Base-by-base conservation (phyloP, 1,140 invertebrate genomes). In the Leptinotarsa lineolata region DNA sequence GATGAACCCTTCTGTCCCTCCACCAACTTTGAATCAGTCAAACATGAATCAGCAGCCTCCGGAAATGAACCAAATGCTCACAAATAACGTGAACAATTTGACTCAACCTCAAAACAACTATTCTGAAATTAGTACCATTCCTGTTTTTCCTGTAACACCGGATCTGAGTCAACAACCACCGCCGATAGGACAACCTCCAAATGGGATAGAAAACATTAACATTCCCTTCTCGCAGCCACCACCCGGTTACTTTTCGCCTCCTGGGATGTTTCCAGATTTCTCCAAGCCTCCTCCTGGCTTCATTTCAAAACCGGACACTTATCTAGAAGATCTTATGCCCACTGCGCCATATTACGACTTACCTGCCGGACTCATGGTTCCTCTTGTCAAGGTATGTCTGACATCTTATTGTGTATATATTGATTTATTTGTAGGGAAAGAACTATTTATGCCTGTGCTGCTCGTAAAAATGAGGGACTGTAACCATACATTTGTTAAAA, bases 341-440 rank as follows among this genome's bases (percentile, higher is more conserved):
- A 93, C 93, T 69, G 92, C 96, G 76, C 96, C 97, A 65, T 99
- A 99, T 84, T 99, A 94, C 84, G 97, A 99, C 83, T 87, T 99
- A 68, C 97, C 97, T 16, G 97, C 97, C 75, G 97, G 96, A 68
- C 86, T 99, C 1, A 98, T 98, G 92, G 95, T 96, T 45, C 95
- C 96, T 13, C 86, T 98, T 11, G 94, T 99, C 70, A 95, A 95
- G 88, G 92, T 94, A 85, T 85, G 83, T 79, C n/a, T 77, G 20
- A 63, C 20, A 30, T 21, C 4, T 63, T 15, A 54, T 54, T 54
- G 48, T 54, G 48, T 54, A 54, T 54, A 54, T 54, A 54, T 15
- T 54, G 16, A 16, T 54, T 54, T 15, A 54, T 54, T 39, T 39
- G 30, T 39, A 39, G 30, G 8, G 8, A 39, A 39, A 39, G 30